Conservation (phyloP, 1,140 invertebrate species). For the Phthorimaea operculella region DNA sequence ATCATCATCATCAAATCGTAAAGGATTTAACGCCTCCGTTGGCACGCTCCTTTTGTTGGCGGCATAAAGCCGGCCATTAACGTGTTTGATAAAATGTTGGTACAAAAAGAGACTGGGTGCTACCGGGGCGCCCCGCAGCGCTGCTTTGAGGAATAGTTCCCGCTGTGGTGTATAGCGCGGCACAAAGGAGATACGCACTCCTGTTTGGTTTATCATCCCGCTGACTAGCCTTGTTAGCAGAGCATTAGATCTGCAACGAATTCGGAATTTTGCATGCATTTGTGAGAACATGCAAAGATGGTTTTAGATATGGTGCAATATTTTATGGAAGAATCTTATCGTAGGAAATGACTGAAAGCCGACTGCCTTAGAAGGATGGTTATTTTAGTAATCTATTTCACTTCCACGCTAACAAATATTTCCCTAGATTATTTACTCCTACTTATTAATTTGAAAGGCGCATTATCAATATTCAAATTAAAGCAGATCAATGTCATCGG, state of each 20-base stretch:
- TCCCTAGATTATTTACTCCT: too few relatives aligned
- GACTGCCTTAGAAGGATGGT: too few relatives aligned
- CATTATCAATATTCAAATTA: not conserved
- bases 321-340: too few relatives aligned
- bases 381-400: too few relatives aligned
- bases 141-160: conserved; percentile 46
- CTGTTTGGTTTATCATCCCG: conserved; percentile 30
- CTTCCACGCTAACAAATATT: too few relatives aligned
- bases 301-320: too few relatives aligned
- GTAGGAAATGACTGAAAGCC: too few relatives aligned
- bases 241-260: not conserved
- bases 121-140: conserved; percentile 57
- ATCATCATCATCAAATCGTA: conserved; percentile 63
- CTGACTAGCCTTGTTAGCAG: conserved; percentile 20
- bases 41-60: conserved; percentile 63
- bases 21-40: conserved; percentile 67
- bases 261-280: not conserved
- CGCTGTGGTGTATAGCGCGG: conserved; percentile 50
- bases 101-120: conserved; percentile 59
- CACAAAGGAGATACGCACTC: conserved; percentile 36
- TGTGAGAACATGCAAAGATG: too few relatives aligned
- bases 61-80: conserved; percentile 63
- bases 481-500: not conserved
- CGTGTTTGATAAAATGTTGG: conserved; percentile 64
- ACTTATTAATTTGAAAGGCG: too few relatives aligned